Evolutionary conservation across 2,888 invertebrate genomes (phyloP), one percentile per base, ranked within the genome.

Genomic region (Megamerina dolium): DNA sequence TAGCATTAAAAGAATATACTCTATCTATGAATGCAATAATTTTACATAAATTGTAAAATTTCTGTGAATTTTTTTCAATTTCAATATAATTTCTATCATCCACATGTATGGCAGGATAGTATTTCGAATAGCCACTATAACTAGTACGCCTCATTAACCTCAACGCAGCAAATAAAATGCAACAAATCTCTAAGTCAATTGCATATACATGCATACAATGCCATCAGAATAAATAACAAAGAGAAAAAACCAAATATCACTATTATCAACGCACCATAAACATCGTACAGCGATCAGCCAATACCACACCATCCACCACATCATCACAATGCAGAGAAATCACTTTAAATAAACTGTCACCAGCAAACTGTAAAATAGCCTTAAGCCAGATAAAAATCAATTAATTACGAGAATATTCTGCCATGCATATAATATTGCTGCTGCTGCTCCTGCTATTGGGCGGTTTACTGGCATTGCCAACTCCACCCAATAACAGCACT

Each of bases 371-470:
- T 48, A 45, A 50, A 52, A 49, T 54, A 59, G 64, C 64, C 64
- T 58, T 55, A 62, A 61, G 66, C 61, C 63, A 62, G 62, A 66
- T 64, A 64, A 62, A 66, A 64, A 63, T 64, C 64, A 64, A 64
- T 64, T 64, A 66, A 64, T 64, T 65, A 61, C 60, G 55, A 29
- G 27, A 40, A 23, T 20, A 37, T 40, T 37, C 20, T 32, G 26
- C 12, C 13, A 30, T 31, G 16, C 35, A 42, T n/a, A 13, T 31
- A 23, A 35, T 23, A 31, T 31, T 16, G 12, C 17, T 21, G 17
- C 31, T 18, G 14, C 27, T 38, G 41, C 23, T 23, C 6, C 23
- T 23, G 23, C 23, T 8, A 23, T 10, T 10, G 23, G n/a, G n/a
- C n/a, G n/a, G n/a, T n/a, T n/a, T n/a, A n/a, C n/a, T n/a, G n/a